Conservation (phyloP, 2,888 invertebrate species). For the Thymelicus lineola region DNA sequence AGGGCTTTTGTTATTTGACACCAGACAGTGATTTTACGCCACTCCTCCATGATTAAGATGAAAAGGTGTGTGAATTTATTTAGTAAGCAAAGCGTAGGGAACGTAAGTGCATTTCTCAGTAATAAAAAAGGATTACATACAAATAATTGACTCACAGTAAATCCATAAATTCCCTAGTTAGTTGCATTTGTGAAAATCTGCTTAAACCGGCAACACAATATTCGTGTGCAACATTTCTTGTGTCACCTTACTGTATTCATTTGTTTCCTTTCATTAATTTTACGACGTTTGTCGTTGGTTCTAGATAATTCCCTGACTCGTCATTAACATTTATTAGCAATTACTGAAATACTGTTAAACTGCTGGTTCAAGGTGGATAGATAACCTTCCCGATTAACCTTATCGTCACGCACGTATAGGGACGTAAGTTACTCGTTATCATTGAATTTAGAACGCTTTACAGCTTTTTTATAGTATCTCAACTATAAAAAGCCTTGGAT, state of each 20-base stretch:
- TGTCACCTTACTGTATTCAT: neutral
- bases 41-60: no score
- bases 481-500: conserved; percentile 41
- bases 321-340: conserved; percentile 66
- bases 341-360: conserved; percentile 67
- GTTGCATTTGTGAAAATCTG: no score
- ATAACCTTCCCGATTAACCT: conserved; percentile 77
- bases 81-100: no score
- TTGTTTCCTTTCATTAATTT: neutral
- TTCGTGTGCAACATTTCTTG: no score
- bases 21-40: no score
- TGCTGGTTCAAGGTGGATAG: conserved; percentile 73
- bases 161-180: no score
- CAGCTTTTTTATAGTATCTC: conserved; percentile 43
- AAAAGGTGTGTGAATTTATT: no score
- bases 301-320: conserved; percentile 61
- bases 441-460: conserved; percentile 56
- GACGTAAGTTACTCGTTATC: conserved; percentile 62
- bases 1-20: no score
- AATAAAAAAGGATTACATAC: no score
- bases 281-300: conserved; percentile 29
- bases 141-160: no score
- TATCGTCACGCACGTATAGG: conserved; percentile 64
- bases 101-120: no score
- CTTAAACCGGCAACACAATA: no score